Evolutionary conservation across 2,113 vertebrate species (phyloP).

Genomic region (Gadus macrocephalus): DNA sequence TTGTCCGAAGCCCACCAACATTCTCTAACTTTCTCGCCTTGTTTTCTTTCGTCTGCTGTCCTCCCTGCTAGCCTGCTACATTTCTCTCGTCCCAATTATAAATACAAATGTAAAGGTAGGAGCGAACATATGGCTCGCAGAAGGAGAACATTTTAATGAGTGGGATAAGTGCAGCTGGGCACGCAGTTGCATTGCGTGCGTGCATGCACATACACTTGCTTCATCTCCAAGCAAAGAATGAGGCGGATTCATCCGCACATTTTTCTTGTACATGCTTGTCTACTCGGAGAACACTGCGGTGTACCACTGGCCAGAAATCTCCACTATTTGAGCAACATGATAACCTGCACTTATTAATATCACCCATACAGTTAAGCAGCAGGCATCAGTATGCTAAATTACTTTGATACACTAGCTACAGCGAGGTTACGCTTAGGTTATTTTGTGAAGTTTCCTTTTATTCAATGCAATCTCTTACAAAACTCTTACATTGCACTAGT

Average conservation of each 20-base stretch:
- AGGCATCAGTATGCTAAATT: too few species aligned
- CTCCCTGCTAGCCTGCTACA: not conserved
- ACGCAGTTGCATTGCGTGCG: not conserved
- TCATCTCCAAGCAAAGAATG: not conserved
- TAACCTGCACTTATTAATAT: too few species aligned
- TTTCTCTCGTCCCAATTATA: conserved; percentile 14
- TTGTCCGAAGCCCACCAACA: not conserved
- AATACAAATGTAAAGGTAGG: conserved; percentile 23
- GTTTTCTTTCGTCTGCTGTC: conserved; percentile 6
- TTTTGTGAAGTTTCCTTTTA: too few species aligned
- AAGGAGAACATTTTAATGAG: conserved; percentile 49
- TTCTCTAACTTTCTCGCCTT: not conserved
- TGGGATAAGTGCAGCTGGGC: conserved; percentile 18
- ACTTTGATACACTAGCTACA: too few species aligned
- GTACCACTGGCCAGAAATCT: not conserved
- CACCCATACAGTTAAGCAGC: too few species aligned
- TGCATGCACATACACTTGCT: not conserved
- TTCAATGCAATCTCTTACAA: too few species aligned
- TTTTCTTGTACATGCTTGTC: conserved; percentile 8
- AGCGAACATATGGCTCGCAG: conserved; percentile 38
- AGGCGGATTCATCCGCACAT: conserved; percentile 30
- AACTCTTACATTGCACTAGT: too few species aligned
- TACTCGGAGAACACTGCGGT: not conserved
- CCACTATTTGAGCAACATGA: too few species aligned
- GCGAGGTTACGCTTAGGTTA: too few species aligned